Evolutionary conservation across 1,140 invertebrate genomes (phyloP).

Genomic region (Choristoneura fumiferana): DNA sequence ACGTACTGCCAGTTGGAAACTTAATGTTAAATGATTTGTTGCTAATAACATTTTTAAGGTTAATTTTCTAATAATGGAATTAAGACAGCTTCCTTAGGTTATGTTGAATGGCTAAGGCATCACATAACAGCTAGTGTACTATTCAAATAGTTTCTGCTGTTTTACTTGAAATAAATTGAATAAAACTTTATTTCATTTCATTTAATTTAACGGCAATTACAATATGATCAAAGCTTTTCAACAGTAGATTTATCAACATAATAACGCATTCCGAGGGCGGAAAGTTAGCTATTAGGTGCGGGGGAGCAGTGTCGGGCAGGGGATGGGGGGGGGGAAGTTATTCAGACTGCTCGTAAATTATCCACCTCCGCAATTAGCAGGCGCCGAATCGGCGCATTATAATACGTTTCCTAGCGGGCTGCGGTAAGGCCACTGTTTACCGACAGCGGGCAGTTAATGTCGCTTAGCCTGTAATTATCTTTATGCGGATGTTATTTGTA

Average conservation of each 20-base stretch:
- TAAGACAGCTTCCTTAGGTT: neutral
- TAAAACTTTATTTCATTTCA: too few species aligned
- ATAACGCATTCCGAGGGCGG: neutral
- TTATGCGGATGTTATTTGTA: too few species aligned
- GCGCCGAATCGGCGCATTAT: constrained; percentile 73
- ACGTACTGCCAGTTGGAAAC: neutral
- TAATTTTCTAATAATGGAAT: neutral
- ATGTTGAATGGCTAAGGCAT: too few species aligned
- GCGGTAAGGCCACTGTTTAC: constrained; percentile 22
- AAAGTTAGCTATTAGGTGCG: constrained; percentile 12
- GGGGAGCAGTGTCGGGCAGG: constrained; percentile 40
- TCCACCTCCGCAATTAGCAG: constrained; percentile 70
- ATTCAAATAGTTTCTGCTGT: too few species aligned
- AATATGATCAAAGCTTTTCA: too few species aligned
- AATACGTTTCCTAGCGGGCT: constrained; percentile 43
- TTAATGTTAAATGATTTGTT: neutral
- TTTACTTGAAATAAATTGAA: too few species aligned
- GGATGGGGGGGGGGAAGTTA: constrained; percentile 45
- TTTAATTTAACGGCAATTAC: too few species aligned
- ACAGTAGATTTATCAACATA: neutral
- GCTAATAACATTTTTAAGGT: constrained; percentile 1
- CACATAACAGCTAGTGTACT: too few species aligned
- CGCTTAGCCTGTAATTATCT: too few species aligned
- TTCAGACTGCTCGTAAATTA: constrained; percentile 69
- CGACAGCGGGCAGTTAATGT: too few species aligned